Percentiles rank a stretch among this genome's conserved stretches.
Conservation (phyloP, 2,888 invertebrate species). For the Cheilosia pagana region DNA sequence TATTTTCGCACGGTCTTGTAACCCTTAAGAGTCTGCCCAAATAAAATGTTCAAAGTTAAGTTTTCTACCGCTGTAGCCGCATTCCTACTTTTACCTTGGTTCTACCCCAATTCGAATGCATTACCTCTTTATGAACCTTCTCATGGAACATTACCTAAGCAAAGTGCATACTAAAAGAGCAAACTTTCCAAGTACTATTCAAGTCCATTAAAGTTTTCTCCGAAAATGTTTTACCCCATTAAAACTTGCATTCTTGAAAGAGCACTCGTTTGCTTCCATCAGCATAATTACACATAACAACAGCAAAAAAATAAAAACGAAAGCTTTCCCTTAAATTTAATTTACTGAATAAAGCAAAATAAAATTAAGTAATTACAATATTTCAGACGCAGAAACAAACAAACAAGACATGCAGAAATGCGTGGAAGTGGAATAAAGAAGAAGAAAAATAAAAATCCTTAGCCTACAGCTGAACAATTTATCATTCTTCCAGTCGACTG, state of each 20-base stretch:
- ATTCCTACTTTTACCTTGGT: no score
- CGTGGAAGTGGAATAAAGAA: background rate
- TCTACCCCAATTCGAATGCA: background rate
- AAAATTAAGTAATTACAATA: constrained; percentile 10
- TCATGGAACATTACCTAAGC: background rate
- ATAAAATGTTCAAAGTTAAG: no score
- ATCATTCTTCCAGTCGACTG: constrained; percentile 49
- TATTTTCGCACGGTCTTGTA: no score
- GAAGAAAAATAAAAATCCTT: background rate
- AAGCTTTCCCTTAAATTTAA: background rate
- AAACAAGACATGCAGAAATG: constrained; percentile 21
- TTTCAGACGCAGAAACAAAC: background rate
- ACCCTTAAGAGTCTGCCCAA: no score
- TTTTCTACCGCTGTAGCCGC: no score
- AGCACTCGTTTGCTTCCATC: background rate
- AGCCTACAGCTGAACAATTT: constrained; percentile 27
- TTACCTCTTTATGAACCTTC: background rate
- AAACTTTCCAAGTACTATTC: constrained; percentile 18
- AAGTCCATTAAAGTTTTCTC: constrained; percentile 21
- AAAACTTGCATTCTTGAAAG: constrained; percentile 17
- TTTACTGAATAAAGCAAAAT: background rate
- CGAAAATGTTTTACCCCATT: constrained; percentile 7
- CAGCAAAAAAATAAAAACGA: background rate
- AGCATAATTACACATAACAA: constrained; percentile 6
- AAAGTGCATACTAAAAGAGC: constrained; percentile 17